phyloP scores from a whole-genome alignment of 2,888 invertebrate species.

The Brassicogethes aeneus region DNA sequence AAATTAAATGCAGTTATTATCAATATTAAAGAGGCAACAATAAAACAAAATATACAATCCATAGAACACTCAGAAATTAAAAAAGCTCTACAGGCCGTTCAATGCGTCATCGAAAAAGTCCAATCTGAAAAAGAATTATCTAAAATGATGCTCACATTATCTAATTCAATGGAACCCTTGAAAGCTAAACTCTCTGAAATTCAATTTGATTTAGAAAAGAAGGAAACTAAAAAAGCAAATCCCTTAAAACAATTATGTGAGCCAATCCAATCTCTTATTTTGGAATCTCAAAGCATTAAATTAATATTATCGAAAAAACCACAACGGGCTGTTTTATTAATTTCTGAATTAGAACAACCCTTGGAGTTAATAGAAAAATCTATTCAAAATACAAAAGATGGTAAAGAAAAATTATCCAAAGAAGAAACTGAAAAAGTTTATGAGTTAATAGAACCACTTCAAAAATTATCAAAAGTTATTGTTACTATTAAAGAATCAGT shows the following conservation, averaged over 20 bases:
- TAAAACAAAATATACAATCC: slow-evolving; percentile 5
- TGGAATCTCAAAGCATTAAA: slow-evolving; percentile 1
- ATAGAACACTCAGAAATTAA: slow-evolving; percentile 5
- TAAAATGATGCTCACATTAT: background rate
- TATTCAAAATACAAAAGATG: too few relatives aligned
- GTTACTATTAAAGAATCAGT: slow-evolving; percentile 9
- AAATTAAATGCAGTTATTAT: background rate
- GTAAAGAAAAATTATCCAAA: background rate
- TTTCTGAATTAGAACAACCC: too few relatives aligned
- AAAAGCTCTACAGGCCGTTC: slow-evolving; percentile 2
- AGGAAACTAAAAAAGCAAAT: too few relatives aligned
- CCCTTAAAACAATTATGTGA: slow-evolving; percentile 6
- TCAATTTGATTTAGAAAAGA: slow-evolving; percentile 3
- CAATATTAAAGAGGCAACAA: background rate
- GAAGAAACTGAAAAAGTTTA: slow-evolving; percentile 3
- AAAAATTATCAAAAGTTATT: slow-evolving; percentile 8
- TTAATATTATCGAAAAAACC: too few relatives aligned
- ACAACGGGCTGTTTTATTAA: too few relatives aligned
- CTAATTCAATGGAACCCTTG: background rate
- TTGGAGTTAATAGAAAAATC: too few relatives aligned
- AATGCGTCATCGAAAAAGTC: slow-evolving; percentile 3
- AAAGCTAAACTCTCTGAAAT: background rate
- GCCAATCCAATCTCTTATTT: background rate
- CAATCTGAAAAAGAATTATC: background rate
- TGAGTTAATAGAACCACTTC: slow-evolving; percentile 2